Percentiles rank a stretch among this genome's conserved stretches.
Evolutionary conservation across 2,113 vertebrate genomes (phyloP).

Genomic region (Chunga burmeisteri): DNA sequence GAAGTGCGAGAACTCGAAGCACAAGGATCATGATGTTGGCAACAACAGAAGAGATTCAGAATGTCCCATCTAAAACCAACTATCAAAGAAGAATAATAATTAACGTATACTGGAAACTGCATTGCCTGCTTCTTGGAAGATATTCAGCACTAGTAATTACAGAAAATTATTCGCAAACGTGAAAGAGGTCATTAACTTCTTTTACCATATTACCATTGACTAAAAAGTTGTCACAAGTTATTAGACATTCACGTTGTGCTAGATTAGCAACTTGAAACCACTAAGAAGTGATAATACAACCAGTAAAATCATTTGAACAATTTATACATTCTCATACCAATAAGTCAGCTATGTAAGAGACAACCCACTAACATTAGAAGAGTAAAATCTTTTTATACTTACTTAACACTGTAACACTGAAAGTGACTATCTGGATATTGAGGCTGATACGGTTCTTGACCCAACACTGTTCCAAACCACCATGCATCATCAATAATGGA

Average conservation of each 20-base stretch:
- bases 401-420: constrained; percentile 97
- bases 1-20: neutral
- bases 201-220: neutral
- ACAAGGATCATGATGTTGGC: neutral
- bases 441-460: constrained; percentile 91
- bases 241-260: neutral
- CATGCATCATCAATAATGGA: constrained; percentile 97
- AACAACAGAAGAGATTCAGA: neutral
- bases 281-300: neutral
- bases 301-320: neutral
- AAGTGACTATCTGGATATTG: constrained; percentile 97
- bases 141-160: neutral
- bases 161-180: neutral
- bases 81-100: neutral
- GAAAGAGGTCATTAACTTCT: neutral
- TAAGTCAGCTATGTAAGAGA: neutral
- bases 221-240: neutral
- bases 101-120: neutral
- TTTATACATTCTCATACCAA: neutral
- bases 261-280: neutral
- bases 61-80: neutral
- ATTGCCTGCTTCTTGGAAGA: neutral
- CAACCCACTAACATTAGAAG: neutral
- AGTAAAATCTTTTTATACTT: constrained; percentile 41
- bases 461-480: constrained; percentile 97